Evolutionary conservation across 2,113 vertebrate species (phyloP).

Genomic region (Rhegmatorhina hoffmannsi): DNA sequence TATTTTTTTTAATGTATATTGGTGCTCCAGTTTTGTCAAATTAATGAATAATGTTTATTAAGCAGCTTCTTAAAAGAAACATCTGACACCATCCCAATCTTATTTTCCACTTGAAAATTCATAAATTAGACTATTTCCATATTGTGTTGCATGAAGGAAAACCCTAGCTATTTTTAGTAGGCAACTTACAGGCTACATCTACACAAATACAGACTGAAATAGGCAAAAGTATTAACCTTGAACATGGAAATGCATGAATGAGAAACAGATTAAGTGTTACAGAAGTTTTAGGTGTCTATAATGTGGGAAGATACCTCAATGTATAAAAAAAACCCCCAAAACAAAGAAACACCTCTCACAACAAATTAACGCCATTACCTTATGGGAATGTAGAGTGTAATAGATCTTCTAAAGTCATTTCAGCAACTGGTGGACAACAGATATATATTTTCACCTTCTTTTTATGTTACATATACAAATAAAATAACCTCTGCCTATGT

Average conservation of each 20-base stretch:
- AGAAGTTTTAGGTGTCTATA: background rate
- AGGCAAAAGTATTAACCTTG: background rate
- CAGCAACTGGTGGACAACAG: background rate
- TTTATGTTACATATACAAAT: background rate
- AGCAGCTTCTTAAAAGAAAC: background rate
- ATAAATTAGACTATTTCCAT: background rate
- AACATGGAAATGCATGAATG: background rate
- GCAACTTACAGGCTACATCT: background rate
- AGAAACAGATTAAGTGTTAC: background rate
- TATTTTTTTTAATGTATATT: background rate
- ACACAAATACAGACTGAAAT: background rate
- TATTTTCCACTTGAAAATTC: background rate
- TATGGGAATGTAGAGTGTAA: background rate
- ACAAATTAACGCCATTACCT: background rate
- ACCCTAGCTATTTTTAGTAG: background rate
- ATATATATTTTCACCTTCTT: background rate
- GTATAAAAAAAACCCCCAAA: background rate
- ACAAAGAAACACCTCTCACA: accelerated
- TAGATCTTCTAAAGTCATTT: background rate
- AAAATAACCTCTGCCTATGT: background rate
- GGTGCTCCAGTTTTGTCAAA: background rate
- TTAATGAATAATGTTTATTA: background rate
- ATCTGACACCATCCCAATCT: background rate
- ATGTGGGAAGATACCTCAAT: background rate
- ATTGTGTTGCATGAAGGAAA: background rate